Conservation (phyloP, 2,888 invertebrate species). For the Erannis defoliaria region DNA sequence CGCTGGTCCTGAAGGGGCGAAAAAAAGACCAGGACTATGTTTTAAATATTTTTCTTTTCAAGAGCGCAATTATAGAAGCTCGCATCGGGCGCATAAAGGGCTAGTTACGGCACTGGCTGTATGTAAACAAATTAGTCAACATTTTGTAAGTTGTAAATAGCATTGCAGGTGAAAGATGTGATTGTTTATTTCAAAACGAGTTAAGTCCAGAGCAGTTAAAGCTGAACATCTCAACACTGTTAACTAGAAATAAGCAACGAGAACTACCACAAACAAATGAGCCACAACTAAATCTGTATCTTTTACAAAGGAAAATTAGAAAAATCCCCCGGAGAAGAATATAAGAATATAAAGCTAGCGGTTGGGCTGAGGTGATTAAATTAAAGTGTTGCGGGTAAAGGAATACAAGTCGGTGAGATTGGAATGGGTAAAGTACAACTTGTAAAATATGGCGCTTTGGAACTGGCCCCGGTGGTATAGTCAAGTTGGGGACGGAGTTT, state of each 20-base stretch:
- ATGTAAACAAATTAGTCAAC: too few species aligned
- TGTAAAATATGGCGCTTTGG: slow-evolving; percentile 21
- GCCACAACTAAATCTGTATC: slow-evolving; percentile 49
- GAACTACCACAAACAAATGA: slow-evolving; percentile 54
- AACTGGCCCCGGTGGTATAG: slow-evolving; percentile 22
- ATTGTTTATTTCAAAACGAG: slow-evolving; percentile 11
- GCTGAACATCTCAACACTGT: slow-evolving; percentile 20
- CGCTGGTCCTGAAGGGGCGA: too few species aligned
- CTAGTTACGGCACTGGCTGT: too few species aligned
- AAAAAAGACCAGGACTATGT: too few species aligned
- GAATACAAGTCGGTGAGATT: slow-evolving; percentile 32
- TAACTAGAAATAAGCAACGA: slow-evolving; percentile 31
- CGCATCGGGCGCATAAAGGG: too few species aligned
- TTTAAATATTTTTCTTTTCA: too few species aligned
- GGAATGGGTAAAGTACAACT: slow-evolving; percentile 26
- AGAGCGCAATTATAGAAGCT: too few species aligned
- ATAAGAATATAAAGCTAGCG: slow-evolving; percentile 37
- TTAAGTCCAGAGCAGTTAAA: slow-evolving; percentile 24
- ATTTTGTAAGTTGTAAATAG: too few species aligned
- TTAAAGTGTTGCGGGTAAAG: slow-evolving; percentile 46
- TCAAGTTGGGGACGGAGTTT: slow-evolving; percentile 13
- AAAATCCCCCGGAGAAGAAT: slow-evolving; percentile 52
- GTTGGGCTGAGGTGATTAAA: slow-evolving; percentile 47
- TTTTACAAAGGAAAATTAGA: slow-evolving; percentile 59
- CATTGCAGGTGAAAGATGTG: neutral